Conservation (phyloP, 2,888 invertebrate genomes). For the Stenurella melanura region DNA sequence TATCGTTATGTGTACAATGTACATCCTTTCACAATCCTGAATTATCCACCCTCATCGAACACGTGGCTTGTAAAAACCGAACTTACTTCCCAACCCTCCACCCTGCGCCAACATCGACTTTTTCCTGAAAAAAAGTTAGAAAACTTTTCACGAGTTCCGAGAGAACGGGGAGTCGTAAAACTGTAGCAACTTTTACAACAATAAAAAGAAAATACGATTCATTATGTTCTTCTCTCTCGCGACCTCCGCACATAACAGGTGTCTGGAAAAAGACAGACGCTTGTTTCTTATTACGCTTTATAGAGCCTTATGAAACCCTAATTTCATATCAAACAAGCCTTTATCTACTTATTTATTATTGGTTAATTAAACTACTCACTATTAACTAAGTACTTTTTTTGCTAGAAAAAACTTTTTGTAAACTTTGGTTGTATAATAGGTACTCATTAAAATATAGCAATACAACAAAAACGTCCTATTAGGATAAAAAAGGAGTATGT, state of each 20-base stretch:
- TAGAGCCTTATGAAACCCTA: constrained; percentile 30
- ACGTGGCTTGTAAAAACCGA: constrained; percentile 30
- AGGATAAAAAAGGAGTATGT: background rate
- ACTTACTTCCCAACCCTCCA: constrained; percentile 15
- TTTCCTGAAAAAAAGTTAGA: constrained; percentile 60
- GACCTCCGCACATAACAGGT: constrained; percentile 51
- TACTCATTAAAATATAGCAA: background rate
- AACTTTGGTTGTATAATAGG: background rate
- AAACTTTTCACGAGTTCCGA: constrained; percentile 61
- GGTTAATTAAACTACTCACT: background rate
- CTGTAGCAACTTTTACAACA: constrained; percentile 63
- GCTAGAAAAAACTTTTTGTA: background rate
- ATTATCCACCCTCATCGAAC: constrained; percentile 15
- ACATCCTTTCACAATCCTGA: background rate
- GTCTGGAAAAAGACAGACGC: constrained; percentile 53
- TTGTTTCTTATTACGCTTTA: constrained; percentile 23
- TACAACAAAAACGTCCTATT: background rate
- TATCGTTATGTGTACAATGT: background rate
- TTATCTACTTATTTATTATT: constrained; percentile 17
- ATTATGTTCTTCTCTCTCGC: constrained; percentile 57
- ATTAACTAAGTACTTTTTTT: background rate
- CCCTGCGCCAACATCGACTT: constrained; percentile 31
- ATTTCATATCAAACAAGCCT: constrained; percentile 15
- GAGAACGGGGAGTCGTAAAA: constrained; percentile 67
- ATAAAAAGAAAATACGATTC: constrained; percentile 68